Base-by-base conservation (phyloP, 2,888 invertebrate genomes). In the Hyposoter dolosus region DNA sequence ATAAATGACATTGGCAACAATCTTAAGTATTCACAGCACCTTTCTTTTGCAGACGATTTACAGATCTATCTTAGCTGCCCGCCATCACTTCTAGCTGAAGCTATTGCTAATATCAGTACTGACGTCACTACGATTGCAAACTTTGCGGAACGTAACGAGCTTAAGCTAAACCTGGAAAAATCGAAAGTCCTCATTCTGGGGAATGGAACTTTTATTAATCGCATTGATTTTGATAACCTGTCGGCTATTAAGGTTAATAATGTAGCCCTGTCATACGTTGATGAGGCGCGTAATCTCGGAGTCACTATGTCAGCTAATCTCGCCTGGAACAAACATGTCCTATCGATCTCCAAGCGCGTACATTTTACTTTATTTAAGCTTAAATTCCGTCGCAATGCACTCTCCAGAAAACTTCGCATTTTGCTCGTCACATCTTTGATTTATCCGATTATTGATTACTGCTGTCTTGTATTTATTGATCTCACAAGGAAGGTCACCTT, bases 401-500 rank as follows among this genome's bases (percentile, higher is more conserved):
- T 84, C 2, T 65, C 81, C 5, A 0, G 1, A 1, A n/a, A 65
- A 32, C 9, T 82, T 0, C 35, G 82, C 2, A 53, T 4, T 3
- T 45, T 60, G 12, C 19, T 83, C 0, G 75, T 83, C 1, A 45
- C 69, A 3, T 32, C 86, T 0, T 71, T 83, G 0, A 76, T 83
- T 3, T 77, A 72, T 23, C 81, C 83, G 0, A 28, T 45, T 10
- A 35, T 81, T 5, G 83, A 86, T 28, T 83, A 77, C 45, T 83
- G 83, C 15, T 83, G 84, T 65, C 53, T 65, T 6, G 79, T 75
- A 0, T 82, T 65, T 40, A 47, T 40, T 12, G 84, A 82, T 45
- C 12, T 77, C 6, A 50, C 81, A n/a, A n/a, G n/a, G n/a, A n/a
- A n/a, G n/a, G n/a, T n/a, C n/a, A n/a, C n/a, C n/a, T n/a, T n/a